phyloP scores from a whole-genome alignment of 2,797 vertebrate genomes.

The Thaleichthys pacificus region DNA sequence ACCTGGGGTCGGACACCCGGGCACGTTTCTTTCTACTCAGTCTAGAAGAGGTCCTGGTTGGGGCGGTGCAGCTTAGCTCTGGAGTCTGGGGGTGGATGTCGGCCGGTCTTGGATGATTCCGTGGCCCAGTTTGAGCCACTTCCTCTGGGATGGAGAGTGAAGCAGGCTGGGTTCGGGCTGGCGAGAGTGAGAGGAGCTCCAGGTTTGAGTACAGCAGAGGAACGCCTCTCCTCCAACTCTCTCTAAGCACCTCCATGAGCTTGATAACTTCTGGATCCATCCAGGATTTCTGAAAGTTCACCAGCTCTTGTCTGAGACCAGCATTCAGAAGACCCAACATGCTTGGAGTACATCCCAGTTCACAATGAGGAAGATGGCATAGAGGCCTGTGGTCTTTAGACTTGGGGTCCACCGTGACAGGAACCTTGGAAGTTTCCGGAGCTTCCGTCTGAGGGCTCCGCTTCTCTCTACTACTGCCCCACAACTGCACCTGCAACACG shows the following conservation, averaged over 20 bases:
- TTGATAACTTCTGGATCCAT: slow-evolving; percentile 53
- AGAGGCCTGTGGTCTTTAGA: not conserved
- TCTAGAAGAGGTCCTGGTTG: slow-evolving; percentile 63
- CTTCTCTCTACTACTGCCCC: slow-evolving; percentile 79
- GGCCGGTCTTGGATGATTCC: slow-evolving; percentile 1
- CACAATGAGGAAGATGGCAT: slow-evolving; percentile 54
- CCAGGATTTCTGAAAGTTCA: slow-evolving; percentile 74
- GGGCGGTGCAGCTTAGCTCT: slow-evolving; percentile 36
- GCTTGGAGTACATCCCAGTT: slow-evolving; percentile 75
- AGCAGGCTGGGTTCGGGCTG: slow-evolving; percentile 49
- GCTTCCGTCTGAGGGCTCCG: not conserved
- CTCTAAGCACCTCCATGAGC: slow-evolving; percentile 73
- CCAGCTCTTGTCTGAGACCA: slow-evolving; percentile 65
- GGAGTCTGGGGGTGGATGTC: slow-evolving; percentile 23
- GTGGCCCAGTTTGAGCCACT: slow-evolving; percentile 1
- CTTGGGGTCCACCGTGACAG: slow-evolving; percentile 1
- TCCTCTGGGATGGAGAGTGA: slow-evolving; percentile 28
- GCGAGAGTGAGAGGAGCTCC: slow-evolving; percentile 79
- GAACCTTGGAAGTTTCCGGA: slow-evolving; percentile 1
- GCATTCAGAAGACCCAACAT: slow-evolving; percentile 80
- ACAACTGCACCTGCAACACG: slow-evolving; percentile 88
- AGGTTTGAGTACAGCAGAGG: slow-evolving; percentile 86
- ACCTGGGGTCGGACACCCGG: not conserved
- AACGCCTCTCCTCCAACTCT: slow-evolving; percentile 81
- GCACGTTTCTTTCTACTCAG: slow-evolving; percentile 65